phyloP scores from a whole-genome alignment of 2,888 invertebrate species.

The Leucophenga montana region DNA sequence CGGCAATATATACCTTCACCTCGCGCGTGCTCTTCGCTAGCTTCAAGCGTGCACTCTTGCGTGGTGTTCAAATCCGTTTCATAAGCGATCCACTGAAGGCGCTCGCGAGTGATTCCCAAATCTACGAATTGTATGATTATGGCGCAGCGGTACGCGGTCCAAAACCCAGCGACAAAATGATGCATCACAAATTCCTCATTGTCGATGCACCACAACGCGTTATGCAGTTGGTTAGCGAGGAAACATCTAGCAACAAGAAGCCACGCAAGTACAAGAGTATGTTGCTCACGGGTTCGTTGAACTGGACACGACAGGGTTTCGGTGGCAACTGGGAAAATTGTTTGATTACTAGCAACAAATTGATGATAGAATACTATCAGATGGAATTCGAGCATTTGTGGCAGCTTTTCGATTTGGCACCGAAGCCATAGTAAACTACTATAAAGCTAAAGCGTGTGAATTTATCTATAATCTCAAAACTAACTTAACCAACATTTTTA shows the following conservation, averaged over 20 bases:
- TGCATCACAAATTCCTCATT: constrained; percentile 72
- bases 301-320: constrained; percentile 68
- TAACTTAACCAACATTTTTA: too few species aligned
- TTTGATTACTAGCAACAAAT: constrained; percentile 58
- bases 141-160: constrained; percentile 65
- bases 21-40: constrained; percentile 47
- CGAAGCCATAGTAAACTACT: too few species aligned
- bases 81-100: constrained; percentile 66
- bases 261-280: constrained; percentile 28
- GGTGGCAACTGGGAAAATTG: constrained; percentile 69
- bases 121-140: constrained; percentile 40
- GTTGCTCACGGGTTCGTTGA: constrained; percentile 62
- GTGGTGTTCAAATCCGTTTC: constrained; percentile 62
- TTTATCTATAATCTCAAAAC: too few species aligned
- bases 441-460: too few species aligned
- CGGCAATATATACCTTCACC: constrained; percentile 69
- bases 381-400: constrained; percentile 69
- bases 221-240: not conserved
- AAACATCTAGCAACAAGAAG: not conserved
- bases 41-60: constrained; percentile 52
- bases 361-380: constrained; percentile 51
- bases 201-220: constrained; percentile 60
- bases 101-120: constrained; percentile 50
- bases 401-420: constrained; percentile 47
- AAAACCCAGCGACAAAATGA: constrained; percentile 48